Evolutionary conservation across 2,797 vertebrate genomes (phyloP).

Genomic region (Lates japonicus): DNA sequence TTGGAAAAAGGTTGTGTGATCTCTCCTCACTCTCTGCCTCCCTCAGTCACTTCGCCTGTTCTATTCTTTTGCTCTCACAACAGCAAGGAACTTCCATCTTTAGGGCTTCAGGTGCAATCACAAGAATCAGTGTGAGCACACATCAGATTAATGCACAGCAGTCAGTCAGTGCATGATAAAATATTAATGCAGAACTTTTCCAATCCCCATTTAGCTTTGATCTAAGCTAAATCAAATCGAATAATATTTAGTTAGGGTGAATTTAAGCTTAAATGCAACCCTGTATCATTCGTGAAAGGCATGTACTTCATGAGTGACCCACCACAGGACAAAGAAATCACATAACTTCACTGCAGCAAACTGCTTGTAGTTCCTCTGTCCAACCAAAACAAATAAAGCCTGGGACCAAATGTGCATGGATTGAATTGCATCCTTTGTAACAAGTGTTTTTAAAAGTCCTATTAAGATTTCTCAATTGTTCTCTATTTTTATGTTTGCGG

Average conservation of each 20-base stretch:
- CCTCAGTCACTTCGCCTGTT: not conserved
- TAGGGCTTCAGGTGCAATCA: slow-evolving; percentile 22
- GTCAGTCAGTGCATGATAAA: slow-evolving; percentile 25
- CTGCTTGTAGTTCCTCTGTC: not conserved
- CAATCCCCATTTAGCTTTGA: slow-evolving; percentile 28
- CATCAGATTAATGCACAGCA: slow-evolving; percentile 20
- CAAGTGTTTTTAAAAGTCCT: slow-evolving; percentile 19
- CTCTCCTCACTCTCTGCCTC: slow-evolving; percentile 35
- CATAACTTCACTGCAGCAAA: not conserved
- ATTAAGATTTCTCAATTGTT: not conserved
- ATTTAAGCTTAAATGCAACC: not conserved
- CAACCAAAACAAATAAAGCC: not conserved
- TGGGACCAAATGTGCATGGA: not conserved
- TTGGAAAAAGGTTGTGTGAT: slow-evolving; percentile 64
- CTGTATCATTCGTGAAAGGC: not conserved
- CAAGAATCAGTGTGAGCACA: slow-evolving; percentile 29
- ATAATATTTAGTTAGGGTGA: slow-evolving; percentile 14
- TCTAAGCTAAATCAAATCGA: slow-evolving; percentile 23
- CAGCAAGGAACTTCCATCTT: slow-evolving; percentile 31
- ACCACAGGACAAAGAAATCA: slow-evolving; percentile 3
- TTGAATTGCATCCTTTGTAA: not conserved
- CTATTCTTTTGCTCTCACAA: slow-evolving; percentile 31
- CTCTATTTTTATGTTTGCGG: slow-evolving; percentile 1
- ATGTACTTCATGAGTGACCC: not conserved
- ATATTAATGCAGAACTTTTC: slow-evolving; percentile 33